phyloP scores from a whole-genome alignment of 1,140 invertebrate genomes.

The Andricus grossulariae region DNA sequence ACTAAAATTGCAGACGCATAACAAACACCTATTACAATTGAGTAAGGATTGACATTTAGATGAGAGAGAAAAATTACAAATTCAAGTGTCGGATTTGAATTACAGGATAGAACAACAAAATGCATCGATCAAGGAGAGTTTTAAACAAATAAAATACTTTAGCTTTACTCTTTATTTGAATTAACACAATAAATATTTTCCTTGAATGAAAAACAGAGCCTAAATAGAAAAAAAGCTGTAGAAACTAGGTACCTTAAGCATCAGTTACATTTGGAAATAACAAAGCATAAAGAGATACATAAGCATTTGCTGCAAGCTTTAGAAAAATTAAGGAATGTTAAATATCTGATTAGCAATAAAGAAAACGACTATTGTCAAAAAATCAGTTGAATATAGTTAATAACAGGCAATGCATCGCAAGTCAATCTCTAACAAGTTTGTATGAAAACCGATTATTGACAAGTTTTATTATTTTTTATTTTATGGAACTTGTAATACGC shows the following conservation, averaged over 20 bases:
- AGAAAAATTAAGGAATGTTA: conserved; percentile 79
- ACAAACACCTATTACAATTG: conserved; percentile 81
- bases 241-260: conserved; percentile 85
- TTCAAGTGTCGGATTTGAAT: conserved; percentile 80
- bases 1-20: conserved; percentile 75
- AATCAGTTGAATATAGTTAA: conserved; percentile 60
- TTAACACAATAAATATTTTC: conserved; percentile 27
- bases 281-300: conserved; percentile 83
- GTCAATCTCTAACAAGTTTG: conserved; percentile 61
- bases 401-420: conserved; percentile 58
- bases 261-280: conserved; percentile 81
- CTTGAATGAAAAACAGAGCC: conserved; percentile 61
- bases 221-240: conserved; percentile 81
- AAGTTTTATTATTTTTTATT: no score
- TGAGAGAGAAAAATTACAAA: conserved; percentile 83
- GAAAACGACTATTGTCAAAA: conserved; percentile 67
- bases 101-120: conserved; percentile 81
- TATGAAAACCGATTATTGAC: no score
- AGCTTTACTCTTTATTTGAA: conserved; percentile 20
- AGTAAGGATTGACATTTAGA: conserved; percentile 84
- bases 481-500: no score
- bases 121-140: conserved; percentile 79
- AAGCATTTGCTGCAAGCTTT: conserved; percentile 80
- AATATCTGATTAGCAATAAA: conserved; percentile 68
- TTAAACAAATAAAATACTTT: conserved; percentile 3